Base-by-base conservation (phyloP, 2,113 vertebrate genomes). In the Pterocles orientalis region DNA sequence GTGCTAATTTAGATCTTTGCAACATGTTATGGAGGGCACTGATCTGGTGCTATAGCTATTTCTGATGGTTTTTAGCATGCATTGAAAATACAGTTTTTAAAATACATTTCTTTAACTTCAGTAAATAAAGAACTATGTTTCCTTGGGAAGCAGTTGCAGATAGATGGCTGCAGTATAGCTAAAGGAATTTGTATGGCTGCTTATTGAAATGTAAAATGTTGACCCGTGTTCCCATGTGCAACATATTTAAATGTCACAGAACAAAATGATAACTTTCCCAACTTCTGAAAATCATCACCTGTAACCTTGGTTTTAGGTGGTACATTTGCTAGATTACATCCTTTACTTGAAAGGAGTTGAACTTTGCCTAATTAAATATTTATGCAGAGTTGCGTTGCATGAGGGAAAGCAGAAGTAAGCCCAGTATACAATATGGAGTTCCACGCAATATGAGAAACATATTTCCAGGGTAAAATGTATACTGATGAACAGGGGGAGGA, bases 261-360 rank as follows among this genome's bases (percentile, higher is more conserved):
- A 64, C 24, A 61, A 56, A 69, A 47, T 0, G 0, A 7, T 53
- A 86, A 39, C 18, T 83, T 83, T 41, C 9, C 18, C 23, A 64
- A 2, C 8, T 47, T 78, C 50, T 51, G 51, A 64, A 81, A 92
- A 82, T 51, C 0, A 0, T 50, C 61, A 10, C 47, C 39, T 28
- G 7, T n/a, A 47, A 58, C 25, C 25, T 61, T 83, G 18, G 21
- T 0, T 87, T 82, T 85, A 45, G 36, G 53, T 48, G 33, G 21
- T 76, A 20, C 8, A 1, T 72, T 76, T 5, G 3, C 50, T 69
- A 7, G 20, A 41, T 7, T 69, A 12, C 0, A 1, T 76, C 53
- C 24, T 31, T 87, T 69, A n/a, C 12, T 61, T 73, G 62, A 88
- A 76, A 83, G 41, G 34, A 80, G 13, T 31, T 77, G 60, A 86